Percentiles rank a stretch among this genome's conserved stretches.
These are phyloP conservation scores for Drosophila neotestacea DNA, from an alignment of 2,888 invertebrate species.

Conservation along the genomic window DNA sequence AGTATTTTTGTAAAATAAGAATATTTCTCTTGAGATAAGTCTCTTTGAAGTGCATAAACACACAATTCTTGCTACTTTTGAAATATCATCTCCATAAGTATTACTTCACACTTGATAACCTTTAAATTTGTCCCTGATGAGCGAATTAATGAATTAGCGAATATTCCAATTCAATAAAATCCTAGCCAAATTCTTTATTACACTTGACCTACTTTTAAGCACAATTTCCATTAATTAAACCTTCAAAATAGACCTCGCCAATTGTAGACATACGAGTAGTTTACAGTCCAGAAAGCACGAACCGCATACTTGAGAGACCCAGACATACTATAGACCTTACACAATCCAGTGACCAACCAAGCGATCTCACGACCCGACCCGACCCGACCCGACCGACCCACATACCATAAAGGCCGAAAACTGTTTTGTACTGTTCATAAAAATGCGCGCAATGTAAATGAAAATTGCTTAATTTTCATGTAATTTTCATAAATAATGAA, in stretches of 20 bases:
- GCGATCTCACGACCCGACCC: slow-evolving; percentile 49
- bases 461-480: slow-evolving; percentile 71
- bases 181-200: slow-evolving; percentile 38
- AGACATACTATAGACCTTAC: slow-evolving; percentile 51
- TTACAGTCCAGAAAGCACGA: slow-evolving; percentile 78
- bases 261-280: slow-evolving; percentile 39
- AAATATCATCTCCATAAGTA: not conserved
- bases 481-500: slow-evolving; percentile 37
- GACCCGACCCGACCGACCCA: slow-evolving; percentile 39
- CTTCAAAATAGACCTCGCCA: slow-evolving; percentile 57
- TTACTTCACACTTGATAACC: slow-evolving; percentile 20
- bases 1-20: too few relatives aligned
- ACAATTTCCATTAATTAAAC: slow-evolving; percentile 68
- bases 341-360: slow-evolving; percentile 69
- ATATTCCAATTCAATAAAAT: slow-evolving; percentile 26
- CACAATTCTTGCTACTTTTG: not conserved
- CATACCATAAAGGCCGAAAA: slow-evolving; percentile 56
- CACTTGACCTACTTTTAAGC: slow-evolving; percentile 67
- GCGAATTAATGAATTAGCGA: slow-evolving; percentile 33
- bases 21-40: too few relatives aligned
- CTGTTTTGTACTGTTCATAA: slow-evolving; percentile 29
- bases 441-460: slow-evolving; percentile 46
- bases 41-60: too few relatives aligned
- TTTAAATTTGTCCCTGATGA: slow-evolving; percentile 38
- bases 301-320: slow-evolving; percentile 36